Percentiles rank a stretch among this genome's conserved stretches.
Conservation (phyloP, 2,797 vertebrate species). For the Siniperca undulata region DNA sequence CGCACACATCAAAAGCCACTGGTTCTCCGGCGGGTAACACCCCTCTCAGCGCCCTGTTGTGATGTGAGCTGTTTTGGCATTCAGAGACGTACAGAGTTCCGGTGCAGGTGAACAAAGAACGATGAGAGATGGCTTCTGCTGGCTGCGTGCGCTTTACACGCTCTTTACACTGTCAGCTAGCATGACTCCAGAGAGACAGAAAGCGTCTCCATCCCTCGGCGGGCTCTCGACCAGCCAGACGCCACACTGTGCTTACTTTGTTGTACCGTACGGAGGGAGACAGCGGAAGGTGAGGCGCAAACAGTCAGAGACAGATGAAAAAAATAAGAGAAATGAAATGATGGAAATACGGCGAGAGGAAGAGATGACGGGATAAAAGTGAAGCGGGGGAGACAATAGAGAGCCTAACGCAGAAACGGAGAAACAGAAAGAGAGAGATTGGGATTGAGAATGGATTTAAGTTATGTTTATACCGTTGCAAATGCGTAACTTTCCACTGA, state of each 20-base stretch:
- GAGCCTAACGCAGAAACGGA: not conserved
- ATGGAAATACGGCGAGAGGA: conserved; percentile 29
- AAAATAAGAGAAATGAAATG: conserved; percentile 27
- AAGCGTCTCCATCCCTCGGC: conserved; percentile 36
- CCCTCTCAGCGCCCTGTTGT: conserved; percentile 22
- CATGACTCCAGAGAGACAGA: conserved; percentile 29
- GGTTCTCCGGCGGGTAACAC: conserved; percentile 28
- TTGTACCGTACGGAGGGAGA: conserved; percentile 31
- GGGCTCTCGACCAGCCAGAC: conserved; percentile 40
- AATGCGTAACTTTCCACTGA: not conserved
- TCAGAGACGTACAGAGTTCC: conserved; percentile 59
- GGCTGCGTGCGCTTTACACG: conserved; percentile 32
- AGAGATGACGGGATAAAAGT: not conserved
- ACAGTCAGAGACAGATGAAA: conserved; percentile 29
- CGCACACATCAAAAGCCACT: conserved; percentile 45
- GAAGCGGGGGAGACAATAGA: not conserved
- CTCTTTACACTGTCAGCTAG: conserved; percentile 53
- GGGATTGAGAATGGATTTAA: not conserved
- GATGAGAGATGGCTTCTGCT: conserved; percentile 38
- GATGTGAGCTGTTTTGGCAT: conserved; percentile 54
- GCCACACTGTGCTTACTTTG: conserved; percentile 51
- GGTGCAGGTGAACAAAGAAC: conserved; percentile 66
- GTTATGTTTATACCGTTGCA: not conserved
- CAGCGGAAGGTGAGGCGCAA: conserved; percentile 36
- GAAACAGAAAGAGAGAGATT: not conserved